Percentiles rank a stretch among this genome's conserved stretches.
Conservation (phyloP, 2,113 vertebrate genomes). For the Tenebrosternarchus preto region DNA sequence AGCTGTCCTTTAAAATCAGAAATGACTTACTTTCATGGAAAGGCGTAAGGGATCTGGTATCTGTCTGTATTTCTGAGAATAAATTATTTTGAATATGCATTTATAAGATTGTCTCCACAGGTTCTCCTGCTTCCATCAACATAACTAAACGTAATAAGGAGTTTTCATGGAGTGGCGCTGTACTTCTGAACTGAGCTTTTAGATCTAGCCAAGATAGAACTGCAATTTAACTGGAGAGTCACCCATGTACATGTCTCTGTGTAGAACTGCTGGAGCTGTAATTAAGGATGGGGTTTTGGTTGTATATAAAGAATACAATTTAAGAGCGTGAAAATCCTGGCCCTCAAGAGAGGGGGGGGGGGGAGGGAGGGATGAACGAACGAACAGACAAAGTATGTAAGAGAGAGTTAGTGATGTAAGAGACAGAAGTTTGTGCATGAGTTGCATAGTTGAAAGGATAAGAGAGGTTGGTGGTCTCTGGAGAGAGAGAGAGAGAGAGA, state of each 20-base stretch:
- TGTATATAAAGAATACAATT: constrained; percentile 11
- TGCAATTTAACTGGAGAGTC: too few species aligned
- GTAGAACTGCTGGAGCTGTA: background rate
- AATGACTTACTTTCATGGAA: background rate
- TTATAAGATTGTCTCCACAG: constrained; percentile 69
- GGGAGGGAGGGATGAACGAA: too few species aligned
- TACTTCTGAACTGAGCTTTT: background rate
- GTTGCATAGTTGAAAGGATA: constrained; percentile 98
- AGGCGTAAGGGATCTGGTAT: constrained; percentile 13
- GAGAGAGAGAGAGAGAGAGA: too few species aligned
- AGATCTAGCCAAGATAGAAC: too few species aligned
- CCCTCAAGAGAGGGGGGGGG: constrained; percentile 65
- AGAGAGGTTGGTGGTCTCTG: constrained; percentile 75
- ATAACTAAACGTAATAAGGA: background rate
- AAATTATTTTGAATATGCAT: constrained; percentile 12
- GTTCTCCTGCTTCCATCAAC: background rate
- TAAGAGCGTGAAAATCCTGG: constrained; percentile 74
- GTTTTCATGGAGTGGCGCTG: background rate
- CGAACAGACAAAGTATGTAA: background rate
- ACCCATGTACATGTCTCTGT: background rate
- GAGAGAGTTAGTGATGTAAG: too few species aligned
- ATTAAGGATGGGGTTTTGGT: background rate
- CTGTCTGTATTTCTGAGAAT: constrained; percentile 51
- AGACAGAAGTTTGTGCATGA: constrained; percentile 84
- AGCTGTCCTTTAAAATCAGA: constrained; percentile 53